Conservation (phyloP, 2,113 vertebrate species). For the Bubo blakistoni region DNA sequence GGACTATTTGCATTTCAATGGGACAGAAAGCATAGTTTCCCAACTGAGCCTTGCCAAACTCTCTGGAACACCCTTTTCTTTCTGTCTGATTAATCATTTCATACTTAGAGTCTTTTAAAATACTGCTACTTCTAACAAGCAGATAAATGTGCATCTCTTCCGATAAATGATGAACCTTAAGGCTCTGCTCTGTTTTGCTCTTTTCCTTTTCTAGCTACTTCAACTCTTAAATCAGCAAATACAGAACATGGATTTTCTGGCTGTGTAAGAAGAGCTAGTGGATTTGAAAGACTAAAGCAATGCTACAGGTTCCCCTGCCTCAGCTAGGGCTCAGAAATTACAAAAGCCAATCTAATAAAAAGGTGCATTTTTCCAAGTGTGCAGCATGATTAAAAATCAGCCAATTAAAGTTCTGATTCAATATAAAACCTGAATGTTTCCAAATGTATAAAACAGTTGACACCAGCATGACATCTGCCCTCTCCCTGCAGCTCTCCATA, state of each 20-base stretch:
- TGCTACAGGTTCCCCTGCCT: background rate
- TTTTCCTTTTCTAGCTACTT: background rate
- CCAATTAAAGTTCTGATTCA: conserved; percentile 35
- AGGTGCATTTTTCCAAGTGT: conserved; percentile 8
- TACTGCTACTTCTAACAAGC: conserved; percentile 2
- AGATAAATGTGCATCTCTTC: background rate
- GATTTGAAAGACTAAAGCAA: background rate
- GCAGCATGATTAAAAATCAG: background rate
- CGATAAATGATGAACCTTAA: conserved; percentile 7
- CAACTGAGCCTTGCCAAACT: conserved; percentile 32
- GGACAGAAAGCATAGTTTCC: conserved; percentile 36
- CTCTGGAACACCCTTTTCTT: conserved; percentile 41
- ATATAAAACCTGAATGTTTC: conserved; percentile 22
- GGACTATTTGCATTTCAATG: conserved; percentile 66
- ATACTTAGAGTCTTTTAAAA: conserved; percentile 39
- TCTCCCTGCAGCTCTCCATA: conserved; percentile 7
- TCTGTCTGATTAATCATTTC: conserved; percentile 61
- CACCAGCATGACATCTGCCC: conserved; percentile 21
- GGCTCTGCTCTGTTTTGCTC: background rate
- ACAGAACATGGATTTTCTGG: background rate
- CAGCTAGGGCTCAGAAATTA: background rate
- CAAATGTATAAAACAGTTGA: conserved; percentile 47
- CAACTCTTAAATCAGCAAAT: background rate
- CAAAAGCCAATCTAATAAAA: conserved; percentile 15
- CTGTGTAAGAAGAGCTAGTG: background rate